Conservation (phyloP, 2,888 invertebrate species). For the Hipparchia sbordonii region DNA sequence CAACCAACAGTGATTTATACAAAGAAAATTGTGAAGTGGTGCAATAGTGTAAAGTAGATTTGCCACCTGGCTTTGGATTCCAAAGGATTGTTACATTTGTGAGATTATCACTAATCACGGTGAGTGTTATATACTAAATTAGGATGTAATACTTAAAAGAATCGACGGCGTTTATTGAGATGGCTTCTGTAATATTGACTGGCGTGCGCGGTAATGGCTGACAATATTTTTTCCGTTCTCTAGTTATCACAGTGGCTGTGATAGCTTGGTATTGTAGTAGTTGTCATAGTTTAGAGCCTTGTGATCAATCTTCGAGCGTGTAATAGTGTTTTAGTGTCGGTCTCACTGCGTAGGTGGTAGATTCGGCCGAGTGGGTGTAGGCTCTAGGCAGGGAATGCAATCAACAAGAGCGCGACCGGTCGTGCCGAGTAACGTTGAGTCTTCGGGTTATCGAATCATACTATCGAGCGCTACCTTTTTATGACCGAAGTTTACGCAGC, state of each 20-base stretch:
- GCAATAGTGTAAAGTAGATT: conserved; percentile 66
- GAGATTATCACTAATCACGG: conserved; percentile 64
- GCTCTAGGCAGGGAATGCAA: conserved; percentile 58
- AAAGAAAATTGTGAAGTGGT: conserved; percentile 69
- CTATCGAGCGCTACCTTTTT: conserved; percentile 40
- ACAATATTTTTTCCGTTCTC: conserved; percentile 67
- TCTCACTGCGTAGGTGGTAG: conserved; percentile 61
- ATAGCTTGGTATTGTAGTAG: conserved; percentile 30
- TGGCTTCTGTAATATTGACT: conserved; percentile 80
- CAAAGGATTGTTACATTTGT: conserved; percentile 70
- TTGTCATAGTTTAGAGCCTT: conserved; percentile 24
- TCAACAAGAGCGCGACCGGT: conserved; percentile 58
- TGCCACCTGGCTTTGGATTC: conserved; percentile 69
- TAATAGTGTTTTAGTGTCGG: conserved; percentile 48
- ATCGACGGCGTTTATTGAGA: conserved; percentile 72
- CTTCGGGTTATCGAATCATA: conserved; percentile 43
- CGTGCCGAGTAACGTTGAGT: conserved; percentile 41
- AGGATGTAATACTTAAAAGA: conserved; percentile 46
- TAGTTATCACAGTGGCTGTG: conserved; percentile 49
- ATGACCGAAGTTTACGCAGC: conserved; percentile 14
- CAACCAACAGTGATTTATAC: conserved; percentile 63
- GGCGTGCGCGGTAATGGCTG: conserved; percentile 81
- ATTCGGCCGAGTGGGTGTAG: conserved; percentile 60
- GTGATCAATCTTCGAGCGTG: conserved; percentile 32
- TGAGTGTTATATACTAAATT: conserved; percentile 54